Base-by-base conservation (phyloP, 2,888 invertebrate genomes). In the Polia nebulosa region DNA sequence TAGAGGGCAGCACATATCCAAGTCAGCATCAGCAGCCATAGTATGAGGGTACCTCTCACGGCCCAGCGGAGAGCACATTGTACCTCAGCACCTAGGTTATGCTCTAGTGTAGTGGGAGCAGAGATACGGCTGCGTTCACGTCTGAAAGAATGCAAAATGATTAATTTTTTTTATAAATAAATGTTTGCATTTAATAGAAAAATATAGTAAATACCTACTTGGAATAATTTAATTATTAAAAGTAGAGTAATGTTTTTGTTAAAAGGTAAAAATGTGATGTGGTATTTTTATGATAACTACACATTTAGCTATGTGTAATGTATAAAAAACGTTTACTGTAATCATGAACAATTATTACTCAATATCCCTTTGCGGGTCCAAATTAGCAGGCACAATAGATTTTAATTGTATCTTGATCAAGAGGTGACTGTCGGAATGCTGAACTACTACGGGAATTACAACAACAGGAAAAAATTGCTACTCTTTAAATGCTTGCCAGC, bases 1-100 rank as follows among this genome's bases (percentile, higher is more conserved):
- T 95, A 95, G 17, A 96, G 88, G 0, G 95, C 90, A 2, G 95
- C 95, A 88, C 95, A 95, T 61, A 95, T 92, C 95, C 95, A 96
- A 0, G 96, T 96, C 3, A 96, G 88, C 91, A 95, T 94, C 7
- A 96, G 82, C 22, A 96, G 87, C 96, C 96, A 96, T 3, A 95
- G 84, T 3, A 96, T 70, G 8, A 96, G 84, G 0, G 95, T 95
- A 3, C 95, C 94, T 3, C 95, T 86, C 1, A 95, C 89, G 0
- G 95, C 95, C 93, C 95, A 95, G 62, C 88, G 88, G 3, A 95
- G 74, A 1, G 94, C 95, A 84, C 95, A 94, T 85, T 88, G 89
- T 3, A 95, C 88, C 78, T 95, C 95, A 2, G 90, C 64, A 6
- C 89, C 89, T 73, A 95, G 82, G 72, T 90, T 94, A 15, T 92